Evolutionary conservation across 1,140 invertebrate genomes (phyloP).

Genomic region (Lycorma delicatula): DNA sequence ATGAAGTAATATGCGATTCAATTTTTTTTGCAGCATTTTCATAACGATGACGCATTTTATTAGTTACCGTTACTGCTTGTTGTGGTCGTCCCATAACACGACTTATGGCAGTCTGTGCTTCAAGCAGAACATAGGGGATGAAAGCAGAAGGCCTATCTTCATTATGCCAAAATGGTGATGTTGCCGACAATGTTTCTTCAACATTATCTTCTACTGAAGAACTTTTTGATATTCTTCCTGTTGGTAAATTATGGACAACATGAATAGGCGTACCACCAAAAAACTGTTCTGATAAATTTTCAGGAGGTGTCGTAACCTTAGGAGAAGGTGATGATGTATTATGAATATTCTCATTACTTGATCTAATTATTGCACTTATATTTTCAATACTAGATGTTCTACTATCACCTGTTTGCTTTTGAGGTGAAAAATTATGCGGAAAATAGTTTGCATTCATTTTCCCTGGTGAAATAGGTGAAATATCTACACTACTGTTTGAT

Average conservation of each 20-base stretch:
- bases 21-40: slow-evolving; percentile 16
- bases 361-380: too few species aligned
- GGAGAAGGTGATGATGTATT: background rate
- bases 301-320: background rate
- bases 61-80: slow-evolving; percentile 28
- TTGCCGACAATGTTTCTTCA: background rate
- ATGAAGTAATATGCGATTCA: slow-evolving; percentile 18
- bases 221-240: background rate
- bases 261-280: background rate
- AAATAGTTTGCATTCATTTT: background rate
- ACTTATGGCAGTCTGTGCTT: slow-evolving; percentile 27
- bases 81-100: slow-evolving; percentile 32
- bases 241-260: background rate
- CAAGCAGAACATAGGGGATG: background rate
- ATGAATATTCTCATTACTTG: background rate
- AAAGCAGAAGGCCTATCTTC: background rate
- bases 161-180: slow-evolving; percentile 4
- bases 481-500: background rate
- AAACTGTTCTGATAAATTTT: background rate
- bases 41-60: slow-evolving; percentile 21
- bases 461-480: background rate
- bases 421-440: background rate
- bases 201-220: slow-evolving; percentile 4
- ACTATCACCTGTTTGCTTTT: background rate
- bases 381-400: slow-evolving; percentile 1